Base-by-base conservation (phyloP, 1,140 invertebrate genomes). In the Brachionus sp. region DNA sequence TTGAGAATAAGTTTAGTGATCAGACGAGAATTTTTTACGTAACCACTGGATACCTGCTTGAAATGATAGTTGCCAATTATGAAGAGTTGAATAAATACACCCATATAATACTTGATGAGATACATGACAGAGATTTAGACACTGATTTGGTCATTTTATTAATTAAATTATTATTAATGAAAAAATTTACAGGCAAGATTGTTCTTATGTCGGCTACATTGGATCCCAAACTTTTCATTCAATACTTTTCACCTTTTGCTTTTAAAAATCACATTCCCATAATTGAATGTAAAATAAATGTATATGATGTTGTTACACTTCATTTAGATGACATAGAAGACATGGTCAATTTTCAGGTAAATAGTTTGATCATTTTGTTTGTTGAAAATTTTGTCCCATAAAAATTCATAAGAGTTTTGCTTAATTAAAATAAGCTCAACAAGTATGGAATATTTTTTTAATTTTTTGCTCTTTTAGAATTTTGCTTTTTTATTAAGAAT, bases 131-230 rank as follows among this genome's bases (percentile, higher is more conserved):
- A 84, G 87, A 89, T 82, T 86, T 88, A 77, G 87, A 89, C 9
- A 87, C 87, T 12, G 88, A 89, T 77, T 88, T 89, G 80, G 82
- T 84, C 7, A 82, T 89, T 5, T 84, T 89, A 16, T 85, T 89
- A 50, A 86, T 89, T 0, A 85, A 87, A 75, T 87, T 89, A 19
- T 82, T 89, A 29, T 62, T 88, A 23, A 85, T 62, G 23, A 13
- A 44, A 12, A 19, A 62, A 3, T 80, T 84, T 33, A 88, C 90
- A 64, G 92, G 94, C 0, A 95, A 93, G 88, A 91, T 90, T 84
- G 86, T 89, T 5, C 84, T 89, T 33, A 89, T 89, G 88, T 89
- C 88, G 4, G 88, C 88, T n/a, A 89, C 88, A 64, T 85, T 89
- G 84, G 86, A 89, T 25, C 86, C 86, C 3, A 83, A 86, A n/a